These are phyloP conservation scores for Cairina moschata DNA, from an alignment of 2,113 vertebrate species.

Conservation along the genomic window DNA sequence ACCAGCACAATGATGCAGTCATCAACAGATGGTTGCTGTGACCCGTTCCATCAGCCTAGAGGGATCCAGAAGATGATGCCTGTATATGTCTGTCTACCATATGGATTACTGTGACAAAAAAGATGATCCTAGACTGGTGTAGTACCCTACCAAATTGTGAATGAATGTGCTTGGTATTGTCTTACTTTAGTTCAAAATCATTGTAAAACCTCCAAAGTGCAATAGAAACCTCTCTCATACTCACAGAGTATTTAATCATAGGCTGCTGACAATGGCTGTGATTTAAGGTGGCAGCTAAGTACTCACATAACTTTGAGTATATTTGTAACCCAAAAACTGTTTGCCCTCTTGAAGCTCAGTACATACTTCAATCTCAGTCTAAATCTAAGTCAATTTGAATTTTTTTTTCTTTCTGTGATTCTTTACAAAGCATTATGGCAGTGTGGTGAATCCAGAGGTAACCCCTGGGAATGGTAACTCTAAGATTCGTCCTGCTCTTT, in stretches of 20 bases:
- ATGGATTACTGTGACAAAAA: neutral
- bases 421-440: neutral
- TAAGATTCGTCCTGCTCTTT: neutral
- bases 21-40: neutral
- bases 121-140: neutral
- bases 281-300: conserved; percentile 22
- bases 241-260: neutral
- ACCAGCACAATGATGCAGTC: neutral
- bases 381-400: neutral
- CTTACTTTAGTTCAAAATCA: neutral
- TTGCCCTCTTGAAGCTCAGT: neutral
- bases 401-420: neutral
- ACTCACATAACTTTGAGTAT: neutral
- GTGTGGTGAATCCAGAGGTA: neutral
- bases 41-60: neutral
- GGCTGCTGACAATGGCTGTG: conserved; percentile 9
- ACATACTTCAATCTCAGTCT: neutral
- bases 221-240: neutral
- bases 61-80: neutral
- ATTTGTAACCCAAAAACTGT: neutral
- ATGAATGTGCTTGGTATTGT: neutral
- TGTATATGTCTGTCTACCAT: neutral
- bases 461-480: neutral
- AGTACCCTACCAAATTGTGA: neutral
- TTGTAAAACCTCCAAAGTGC: neutral